phyloP scores from a whole-genome alignment of 2,888 invertebrate genomes.

The Eristalis intricaria region DNA sequence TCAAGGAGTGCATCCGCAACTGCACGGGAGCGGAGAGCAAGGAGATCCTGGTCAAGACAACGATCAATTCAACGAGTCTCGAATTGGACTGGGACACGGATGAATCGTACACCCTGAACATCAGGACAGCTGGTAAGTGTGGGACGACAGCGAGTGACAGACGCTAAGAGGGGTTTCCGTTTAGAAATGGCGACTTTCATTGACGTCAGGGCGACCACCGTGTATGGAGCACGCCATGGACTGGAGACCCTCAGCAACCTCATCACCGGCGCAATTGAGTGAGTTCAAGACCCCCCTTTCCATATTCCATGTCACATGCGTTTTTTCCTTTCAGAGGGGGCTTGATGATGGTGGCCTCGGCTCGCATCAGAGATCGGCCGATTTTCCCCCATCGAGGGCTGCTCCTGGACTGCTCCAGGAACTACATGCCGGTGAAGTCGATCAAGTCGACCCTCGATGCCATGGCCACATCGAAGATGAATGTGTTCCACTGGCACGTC shows the following conservation, averaged over 20 bases:
- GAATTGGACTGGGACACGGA: slow-evolving; percentile 86
- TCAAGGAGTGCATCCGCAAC: slow-evolving; percentile 84
- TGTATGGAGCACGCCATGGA: slow-evolving; percentile 89
- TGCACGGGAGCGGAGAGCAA: slow-evolving; percentile 82
- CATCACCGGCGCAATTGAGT: slow-evolving; percentile 80
- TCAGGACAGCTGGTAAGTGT: slow-evolving; percentile 83
- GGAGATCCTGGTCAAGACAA: slow-evolving; percentile 84
- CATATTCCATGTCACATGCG: not conserved
- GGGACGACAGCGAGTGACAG: not conserved
- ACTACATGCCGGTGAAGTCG: slow-evolving; percentile 88
- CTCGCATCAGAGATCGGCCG: slow-evolving; percentile 89
- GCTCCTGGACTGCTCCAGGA: slow-evolving; percentile 93
- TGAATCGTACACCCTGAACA: slow-evolving; percentile 86
- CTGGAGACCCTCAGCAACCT: slow-evolving; percentile 90
- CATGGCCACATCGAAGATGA: slow-evolving; percentile 94
- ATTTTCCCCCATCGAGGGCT: slow-evolving; percentile 92
- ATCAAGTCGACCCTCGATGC: slow-evolving; percentile 88
- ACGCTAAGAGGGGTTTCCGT: slow-evolving; percentile 7
- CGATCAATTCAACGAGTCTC: slow-evolving; percentile 82
- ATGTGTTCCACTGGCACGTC: slow-evolving; percentile 96
- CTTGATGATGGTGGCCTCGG: slow-evolving; percentile 85
- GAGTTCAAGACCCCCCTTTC: slow-evolving; percentile 22
- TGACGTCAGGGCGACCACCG: slow-evolving; percentile 84
- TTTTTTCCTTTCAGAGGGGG: slow-evolving; percentile 79
- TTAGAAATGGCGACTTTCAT: slow-evolving; percentile 83